Conservation (phyloP, 1,140 invertebrate species). For the Drosophila nigrodunni region DNA sequence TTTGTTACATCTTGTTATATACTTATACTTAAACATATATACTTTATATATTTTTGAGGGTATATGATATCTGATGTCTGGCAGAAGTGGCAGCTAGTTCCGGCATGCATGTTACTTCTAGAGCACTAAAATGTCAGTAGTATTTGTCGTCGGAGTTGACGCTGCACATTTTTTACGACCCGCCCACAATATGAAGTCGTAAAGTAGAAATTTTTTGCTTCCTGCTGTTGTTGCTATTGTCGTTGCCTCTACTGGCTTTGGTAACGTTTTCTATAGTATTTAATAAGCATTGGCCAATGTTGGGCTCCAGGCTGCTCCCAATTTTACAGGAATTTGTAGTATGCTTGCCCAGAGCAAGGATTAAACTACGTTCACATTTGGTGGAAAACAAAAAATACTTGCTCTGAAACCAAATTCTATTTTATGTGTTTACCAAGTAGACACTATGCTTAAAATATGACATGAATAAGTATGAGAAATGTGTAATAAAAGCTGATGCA, state of each 20-base stretch:
- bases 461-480: conserved; percentile 40
- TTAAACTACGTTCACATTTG: conserved; percentile 23
- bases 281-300: conserved; percentile 77
- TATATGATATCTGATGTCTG: conserved; percentile 58
- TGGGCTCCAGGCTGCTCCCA: conserved; percentile 7
- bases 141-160: conserved; percentile 58
- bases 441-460: conserved; percentile 53
- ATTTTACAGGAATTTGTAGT: conserved; percentile 51
- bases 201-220: conserved; percentile 80
- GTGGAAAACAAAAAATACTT: conserved; percentile 49
- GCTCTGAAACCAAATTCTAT: conserved; percentile 40
- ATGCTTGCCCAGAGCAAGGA: conserved; percentile 1
- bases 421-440: conserved; percentile 63
- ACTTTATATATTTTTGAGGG: conserved; percentile 1
- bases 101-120: conserved; percentile 46
- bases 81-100: conserved; percentile 72
- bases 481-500: conserved; percentile 52
- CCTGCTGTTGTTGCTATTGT: conserved; percentile 71
- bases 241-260: conserved; percentile 32
- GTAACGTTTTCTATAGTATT: conserved; percentile 72
- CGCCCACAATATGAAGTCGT: conserved; percentile 82
- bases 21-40: conserved; percentile 2
- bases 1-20: neutral
- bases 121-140: conserved; percentile 71
- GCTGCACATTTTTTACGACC: conserved; percentile 79